Percentiles rank a stretch among this genome's conserved stretches.
Evolutionary conservation across 1,140 invertebrate species (phyloP).

Genomic region (Drosophila quadrilineata): DNA sequence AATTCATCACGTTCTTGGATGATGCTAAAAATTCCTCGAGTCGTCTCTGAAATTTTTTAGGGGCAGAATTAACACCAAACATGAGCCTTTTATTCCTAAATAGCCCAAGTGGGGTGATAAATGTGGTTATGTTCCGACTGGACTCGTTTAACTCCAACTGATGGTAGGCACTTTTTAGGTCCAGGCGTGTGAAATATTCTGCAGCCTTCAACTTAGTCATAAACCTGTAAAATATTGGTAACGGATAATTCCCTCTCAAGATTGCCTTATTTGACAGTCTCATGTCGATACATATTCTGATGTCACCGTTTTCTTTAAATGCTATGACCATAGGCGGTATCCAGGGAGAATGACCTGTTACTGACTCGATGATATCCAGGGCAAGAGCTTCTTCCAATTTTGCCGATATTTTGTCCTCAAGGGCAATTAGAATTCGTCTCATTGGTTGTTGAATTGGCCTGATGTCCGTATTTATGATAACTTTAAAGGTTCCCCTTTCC

Average conservation of each 20-base stretch:
- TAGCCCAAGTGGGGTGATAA: neutral
- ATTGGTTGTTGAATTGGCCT: conserved; percentile 26
- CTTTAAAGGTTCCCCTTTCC: neutral
- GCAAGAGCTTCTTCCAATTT: conserved; percentile 40
- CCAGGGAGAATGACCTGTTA: conserved; percentile 27
- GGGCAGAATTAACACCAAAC: neutral
- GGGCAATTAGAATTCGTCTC: conserved; percentile 10
- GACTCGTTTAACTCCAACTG: no score
- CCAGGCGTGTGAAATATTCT: neutral
- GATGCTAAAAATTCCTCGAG: neutral
- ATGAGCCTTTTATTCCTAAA: conserved; percentile 8
- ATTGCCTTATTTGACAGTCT: conserved; percentile 27
- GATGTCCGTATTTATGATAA: conserved; percentile 2
- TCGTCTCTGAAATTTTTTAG: no score
- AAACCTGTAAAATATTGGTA: conserved; percentile 23
- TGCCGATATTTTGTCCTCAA: conserved; percentile 16
- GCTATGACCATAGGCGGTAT: conserved; percentile 31
- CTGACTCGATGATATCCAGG: conserved; percentile 44
- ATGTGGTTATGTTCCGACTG: no score
- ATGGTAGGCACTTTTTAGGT: no score
- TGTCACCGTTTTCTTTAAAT: conserved; percentile 23
- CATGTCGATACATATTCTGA: conserved; percentile 35
- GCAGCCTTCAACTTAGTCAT: conserved; percentile 19
- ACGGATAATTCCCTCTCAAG: conserved; percentile 17
- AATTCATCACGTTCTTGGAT: conserved; percentile 6